These are phyloP conservation scores for Hemaris fuciformis DNA, from an alignment of 2,888 invertebrate species.

Conservation along the genomic window DNA sequence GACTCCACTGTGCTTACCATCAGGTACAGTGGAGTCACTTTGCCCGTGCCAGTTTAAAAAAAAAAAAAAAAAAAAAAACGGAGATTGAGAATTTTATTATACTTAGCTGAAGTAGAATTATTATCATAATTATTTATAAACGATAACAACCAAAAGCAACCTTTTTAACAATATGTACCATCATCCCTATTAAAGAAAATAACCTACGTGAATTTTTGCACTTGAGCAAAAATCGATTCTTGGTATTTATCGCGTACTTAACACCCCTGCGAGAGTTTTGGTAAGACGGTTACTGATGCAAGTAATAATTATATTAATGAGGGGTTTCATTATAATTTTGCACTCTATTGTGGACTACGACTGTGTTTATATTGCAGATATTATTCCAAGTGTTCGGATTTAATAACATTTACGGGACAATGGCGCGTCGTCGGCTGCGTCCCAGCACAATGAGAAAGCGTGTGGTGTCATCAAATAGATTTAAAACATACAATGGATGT, in stretches of 20 bases:
- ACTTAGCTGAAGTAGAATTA: no score
- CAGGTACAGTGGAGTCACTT: no score
- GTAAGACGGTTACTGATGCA: neutral
- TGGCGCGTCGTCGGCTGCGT: neutral
- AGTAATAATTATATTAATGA: slow-evolving; percentile 2
- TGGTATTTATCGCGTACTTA: neutral
- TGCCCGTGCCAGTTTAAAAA: no score
- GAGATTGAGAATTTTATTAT: no score
- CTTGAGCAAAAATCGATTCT: neutral
- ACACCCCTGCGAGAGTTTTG: neutral
- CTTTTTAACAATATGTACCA: no score
- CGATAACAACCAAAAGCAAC: no score
- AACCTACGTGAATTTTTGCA: neutral
- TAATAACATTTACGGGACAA: slow-evolving; percentile 7
- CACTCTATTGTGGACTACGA: neutral
- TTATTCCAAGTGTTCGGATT: neutral
- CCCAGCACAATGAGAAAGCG: neutral
- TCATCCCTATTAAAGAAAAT: no score
- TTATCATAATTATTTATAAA: no score
- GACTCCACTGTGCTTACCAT: no score
- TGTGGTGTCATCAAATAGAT: neutral
- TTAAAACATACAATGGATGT: neutral
- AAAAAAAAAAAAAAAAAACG: no score
- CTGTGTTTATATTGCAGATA: neutral
- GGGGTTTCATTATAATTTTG: neutral